A percentile compares a stretch with the other conserved stretches of the same genome.
Evolutionary conservation across 2,113 vertebrate genomes (phyloP).

Genomic region (Xyliphius kryptos): DNA sequence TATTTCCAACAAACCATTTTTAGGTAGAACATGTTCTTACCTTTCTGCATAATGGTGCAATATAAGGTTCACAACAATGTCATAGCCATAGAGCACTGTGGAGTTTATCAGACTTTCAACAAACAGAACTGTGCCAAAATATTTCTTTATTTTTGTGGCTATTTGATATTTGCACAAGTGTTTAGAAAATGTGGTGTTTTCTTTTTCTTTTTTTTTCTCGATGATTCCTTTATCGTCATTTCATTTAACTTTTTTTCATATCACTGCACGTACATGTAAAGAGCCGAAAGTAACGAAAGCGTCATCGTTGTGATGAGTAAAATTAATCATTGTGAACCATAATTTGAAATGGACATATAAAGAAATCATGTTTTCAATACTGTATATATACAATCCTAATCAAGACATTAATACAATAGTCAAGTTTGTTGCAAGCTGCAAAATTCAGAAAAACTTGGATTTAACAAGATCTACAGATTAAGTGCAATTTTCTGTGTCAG

Average conservation of each 20-base stretch:
- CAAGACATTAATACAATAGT: no score
- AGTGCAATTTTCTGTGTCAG: no score
- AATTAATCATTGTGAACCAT: constrained; percentile 27
- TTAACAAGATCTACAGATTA: no score
- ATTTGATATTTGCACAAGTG: constrained; percentile 12
- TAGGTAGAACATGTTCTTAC: neutral
- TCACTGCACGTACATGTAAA: no score
- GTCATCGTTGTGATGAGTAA: constrained; percentile 14
- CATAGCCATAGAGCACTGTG: constrained; percentile 2
- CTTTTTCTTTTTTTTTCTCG: no score
- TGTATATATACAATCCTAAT: no score
- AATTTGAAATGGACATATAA: constrained; percentile 41
- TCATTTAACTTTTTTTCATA: neutral
- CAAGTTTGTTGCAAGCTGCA: no score
- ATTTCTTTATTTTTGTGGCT: neutral
- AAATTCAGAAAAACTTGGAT: no score
- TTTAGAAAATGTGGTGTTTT: constrained; percentile 16
- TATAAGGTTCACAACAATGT: constrained; percentile 11
- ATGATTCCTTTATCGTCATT: constrained; percentile 4
- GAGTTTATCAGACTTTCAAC: constrained; percentile 8
- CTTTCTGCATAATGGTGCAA: constrained; percentile 5
- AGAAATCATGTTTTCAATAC: no score
- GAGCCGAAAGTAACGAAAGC: neutral
- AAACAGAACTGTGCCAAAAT: neutral
- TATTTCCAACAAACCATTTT: constrained; percentile 9